phyloP scores from a whole-genome alignment of 2,797 vertebrate species.

The Eleutherodactylus coqui region DNA sequence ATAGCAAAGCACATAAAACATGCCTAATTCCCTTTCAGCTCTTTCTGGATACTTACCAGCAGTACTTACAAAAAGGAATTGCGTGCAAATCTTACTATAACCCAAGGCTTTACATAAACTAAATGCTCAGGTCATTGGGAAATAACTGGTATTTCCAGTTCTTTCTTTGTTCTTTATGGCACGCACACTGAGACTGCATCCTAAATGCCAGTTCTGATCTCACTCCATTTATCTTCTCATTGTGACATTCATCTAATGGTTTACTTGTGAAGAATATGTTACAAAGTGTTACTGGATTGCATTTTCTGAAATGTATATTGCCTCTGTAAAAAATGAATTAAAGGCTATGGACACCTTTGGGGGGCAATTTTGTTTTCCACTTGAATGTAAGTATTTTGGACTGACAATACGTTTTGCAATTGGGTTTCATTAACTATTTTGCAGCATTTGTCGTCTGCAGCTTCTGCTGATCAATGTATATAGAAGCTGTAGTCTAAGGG shows the following conservation, averaged over 20 bases:
- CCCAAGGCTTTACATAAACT: constrained; percentile 81
- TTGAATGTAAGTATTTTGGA: no score
- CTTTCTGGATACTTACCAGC: constrained; percentile 73
- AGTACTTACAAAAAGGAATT: constrained; percentile 73
- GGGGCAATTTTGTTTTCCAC: no score
- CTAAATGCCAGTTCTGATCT: constrained; percentile 69
- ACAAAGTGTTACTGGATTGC: not conserved
- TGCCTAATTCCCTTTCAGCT: constrained; percentile 73
- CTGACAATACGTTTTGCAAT: no score
- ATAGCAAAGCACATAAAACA: constrained; percentile 68
- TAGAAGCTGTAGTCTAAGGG: no score
- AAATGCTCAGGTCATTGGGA: constrained; percentile 78
- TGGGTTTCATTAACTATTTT: no score
- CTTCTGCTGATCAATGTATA: no score
- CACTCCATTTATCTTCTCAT: constrained; percentile 71
- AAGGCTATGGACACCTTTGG: no score
- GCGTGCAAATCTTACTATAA: constrained; percentile 82
- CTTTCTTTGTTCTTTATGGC: constrained; percentile 76
- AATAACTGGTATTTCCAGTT: constrained; percentile 86
- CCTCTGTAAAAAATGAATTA: no score
- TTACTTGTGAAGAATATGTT: constrained; percentile 19
- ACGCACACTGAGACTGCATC: constrained; percentile 72
- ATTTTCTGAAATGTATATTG: no score
- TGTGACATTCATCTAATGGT: constrained; percentile 16
- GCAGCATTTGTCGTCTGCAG: no score